Evolutionary conservation across 2,797 vertebrate genomes (phyloP).

Genomic region (Characodon lateralis): DNA sequence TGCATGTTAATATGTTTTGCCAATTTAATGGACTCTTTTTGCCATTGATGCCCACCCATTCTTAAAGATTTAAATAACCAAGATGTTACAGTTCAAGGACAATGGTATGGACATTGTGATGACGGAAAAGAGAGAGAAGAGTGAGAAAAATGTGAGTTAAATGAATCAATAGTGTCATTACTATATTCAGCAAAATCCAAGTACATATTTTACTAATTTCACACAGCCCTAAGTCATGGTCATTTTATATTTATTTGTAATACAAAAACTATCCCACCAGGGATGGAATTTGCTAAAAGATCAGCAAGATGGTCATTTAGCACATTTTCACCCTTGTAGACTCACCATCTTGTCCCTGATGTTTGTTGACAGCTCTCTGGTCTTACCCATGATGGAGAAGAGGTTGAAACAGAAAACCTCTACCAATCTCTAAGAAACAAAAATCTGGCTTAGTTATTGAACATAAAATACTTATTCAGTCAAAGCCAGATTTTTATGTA

Average conservation of each 20-base stretch:
- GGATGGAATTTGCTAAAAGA: not conserved
- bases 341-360: not conserved
- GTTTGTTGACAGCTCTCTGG: not conserved
- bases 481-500: not conserved
- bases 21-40: too few species aligned
- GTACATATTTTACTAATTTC: not conserved
- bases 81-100: too few species aligned
- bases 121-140: too few species aligned
- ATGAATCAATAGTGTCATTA: not conserved
- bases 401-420: not conserved
- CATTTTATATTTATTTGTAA: not conserved
- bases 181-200: not conserved
- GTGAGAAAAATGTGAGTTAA: not conserved
- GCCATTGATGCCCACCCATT: too few species aligned
- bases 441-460: not conserved
- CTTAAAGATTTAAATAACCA: too few species aligned
- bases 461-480: not conserved
- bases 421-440: not conserved
- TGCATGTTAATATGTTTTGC: too few species aligned
- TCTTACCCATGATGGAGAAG: not conserved
- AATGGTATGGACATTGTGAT: too few species aligned
- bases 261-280: not conserved
- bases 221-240: not conserved
- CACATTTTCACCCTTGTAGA: not conserved
- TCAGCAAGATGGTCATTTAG: not conserved